A percentile compares a stretch with the other conserved stretches of the same genome.
Conservation (phyloP, 2,888 invertebrate species). For the Stictocephala bisonia region DNA sequence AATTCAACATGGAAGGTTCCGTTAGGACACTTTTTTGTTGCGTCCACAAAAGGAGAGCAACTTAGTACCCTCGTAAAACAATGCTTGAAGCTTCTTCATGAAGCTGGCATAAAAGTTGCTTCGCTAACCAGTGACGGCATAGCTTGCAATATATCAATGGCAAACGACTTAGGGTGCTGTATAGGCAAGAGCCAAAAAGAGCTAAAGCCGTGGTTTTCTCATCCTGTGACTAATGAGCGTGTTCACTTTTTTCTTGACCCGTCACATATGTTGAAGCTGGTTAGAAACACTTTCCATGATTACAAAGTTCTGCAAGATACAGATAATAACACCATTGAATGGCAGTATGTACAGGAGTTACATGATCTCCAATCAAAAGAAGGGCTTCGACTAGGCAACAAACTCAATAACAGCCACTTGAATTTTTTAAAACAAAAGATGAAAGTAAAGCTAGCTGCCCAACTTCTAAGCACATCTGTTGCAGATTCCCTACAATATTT, state of each 20-base stretch:
- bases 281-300: constrained; percentile 58
- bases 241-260: constrained; percentile 47
- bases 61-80: constrained; percentile 4
- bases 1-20: constrained; percentile 29
- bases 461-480: constrained; percentile 47
- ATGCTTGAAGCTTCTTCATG: constrained; percentile 17
- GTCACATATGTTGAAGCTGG: constrained; percentile 59
- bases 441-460: constrained; percentile 50
- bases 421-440: constrained; percentile 48
- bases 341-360: constrained; percentile 54
- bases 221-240: constrained; percentile 29
- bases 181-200: constrained; percentile 15
- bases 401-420: constrained; percentile 52
- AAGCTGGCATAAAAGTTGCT: constrained; percentile 5
- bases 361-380: constrained; percentile 54
- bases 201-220: constrained; percentile 21
- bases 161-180: constrained; percentile 16
- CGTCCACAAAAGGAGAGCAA: not conserved
- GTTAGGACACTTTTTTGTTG: constrained; percentile 14
- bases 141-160: constrained; percentile 30
- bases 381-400: constrained; percentile 55
- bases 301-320: constrained; percentile 46
- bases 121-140: constrained; percentile 38
- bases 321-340: constrained; percentile 48
- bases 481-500: constrained; percentile 43